Base-by-base conservation (phyloP, 2,888 invertebrate species). In the Erpobdella octoculata region DNA sequence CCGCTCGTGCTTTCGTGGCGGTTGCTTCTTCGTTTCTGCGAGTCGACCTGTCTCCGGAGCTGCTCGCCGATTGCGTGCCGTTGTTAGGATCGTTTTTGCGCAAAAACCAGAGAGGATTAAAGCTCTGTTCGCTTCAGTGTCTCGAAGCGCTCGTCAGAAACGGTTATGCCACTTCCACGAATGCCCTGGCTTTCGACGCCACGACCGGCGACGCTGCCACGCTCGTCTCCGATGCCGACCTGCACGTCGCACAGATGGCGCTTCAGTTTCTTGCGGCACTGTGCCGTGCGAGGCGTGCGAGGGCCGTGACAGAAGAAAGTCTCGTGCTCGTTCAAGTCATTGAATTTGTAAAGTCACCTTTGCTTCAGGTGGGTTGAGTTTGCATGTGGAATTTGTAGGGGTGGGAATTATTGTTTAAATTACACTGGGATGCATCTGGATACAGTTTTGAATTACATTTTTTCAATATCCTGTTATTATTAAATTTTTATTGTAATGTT, bases 91-190 rank as follows among this genome's bases (percentile, higher is more conserved):
- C 93, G 1, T 97, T 97, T 82, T 85, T 98, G 76, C 87, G 96
- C 70, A 98, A 98, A 85, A 97, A 97, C 85, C 94, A 97, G 82
- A 87, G 97, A 75, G 92, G 94, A 15, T 85, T 98, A 72, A 95
- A 96, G 84, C 85, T 97, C 61, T 89, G 91, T 77, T 93, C 96
- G 0, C 85, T 97, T 71, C 89, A 91, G 66, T 86, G 97, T 70
- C 84, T 98, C 71, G 93, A 95, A 80, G 92, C 92, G 36, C 86
- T 97, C 61, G 91, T 95, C 36, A 89, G 89, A 78, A 91, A 93
- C 81, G 69, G 69, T 28, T 69, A 58, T 48, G 58, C 46, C 36
- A 25, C 33, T 21, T 9, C 25, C 6, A 85, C 90, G 75, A 88
- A 87, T 71, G 87, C 90, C 31, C 89, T 89, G 77, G 86, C 93